These are phyloP conservation scores for Polylopha cassiicola DNA, from an alignment of 2,888 invertebrate genomes.

Conservation along the genomic window DNA sequence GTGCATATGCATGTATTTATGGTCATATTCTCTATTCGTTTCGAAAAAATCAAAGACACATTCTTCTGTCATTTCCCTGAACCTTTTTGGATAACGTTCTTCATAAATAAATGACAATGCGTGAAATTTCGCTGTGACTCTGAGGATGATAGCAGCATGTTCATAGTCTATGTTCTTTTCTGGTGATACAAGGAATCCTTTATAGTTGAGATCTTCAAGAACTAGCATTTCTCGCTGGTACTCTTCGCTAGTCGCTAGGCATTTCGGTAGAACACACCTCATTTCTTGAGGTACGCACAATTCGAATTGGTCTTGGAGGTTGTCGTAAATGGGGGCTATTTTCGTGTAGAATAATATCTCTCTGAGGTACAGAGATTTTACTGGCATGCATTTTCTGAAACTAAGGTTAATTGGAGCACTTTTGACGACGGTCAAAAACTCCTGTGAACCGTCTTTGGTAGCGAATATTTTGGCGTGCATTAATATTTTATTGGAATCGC, in stretches of 20 bases:
- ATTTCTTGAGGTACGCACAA: constrained; percentile 20
- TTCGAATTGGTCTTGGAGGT: constrained; percentile 17
- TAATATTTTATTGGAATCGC: constrained; percentile 1
- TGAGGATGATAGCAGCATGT: constrained; percentile 11
- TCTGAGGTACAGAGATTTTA: constrained; percentile 7
- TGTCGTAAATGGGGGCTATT: constrained; percentile 18
- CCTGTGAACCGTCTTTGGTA: constrained; percentile 1
- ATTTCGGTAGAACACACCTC: constrained; percentile 15
- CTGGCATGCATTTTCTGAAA: constrained; percentile 10
- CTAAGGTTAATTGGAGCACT: constrained; percentile 1
- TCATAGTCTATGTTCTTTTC: constrained; percentile 9
- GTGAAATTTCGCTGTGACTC: constrained; percentile 13
- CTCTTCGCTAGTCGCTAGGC: constrained; percentile 8
- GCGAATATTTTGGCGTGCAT: constrained; percentile 14
- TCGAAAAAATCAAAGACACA: neutral
- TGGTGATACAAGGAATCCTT: constrained; percentile 6
- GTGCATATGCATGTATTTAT: neutral
- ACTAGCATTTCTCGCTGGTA: constrained; percentile 10
- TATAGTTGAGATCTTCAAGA: constrained; percentile 15
- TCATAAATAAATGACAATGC: constrained; percentile 15
- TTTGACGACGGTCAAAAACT: constrained; percentile 9
- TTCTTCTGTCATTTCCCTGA: constrained; percentile 12
- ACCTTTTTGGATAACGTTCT: constrained; percentile 18
- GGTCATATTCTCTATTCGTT: constrained; percentile 1
- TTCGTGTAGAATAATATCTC: constrained; percentile 15